Conservation (phyloP, 2,797 vertebrate genomes). For the Euthynnus affinis region DNA sequence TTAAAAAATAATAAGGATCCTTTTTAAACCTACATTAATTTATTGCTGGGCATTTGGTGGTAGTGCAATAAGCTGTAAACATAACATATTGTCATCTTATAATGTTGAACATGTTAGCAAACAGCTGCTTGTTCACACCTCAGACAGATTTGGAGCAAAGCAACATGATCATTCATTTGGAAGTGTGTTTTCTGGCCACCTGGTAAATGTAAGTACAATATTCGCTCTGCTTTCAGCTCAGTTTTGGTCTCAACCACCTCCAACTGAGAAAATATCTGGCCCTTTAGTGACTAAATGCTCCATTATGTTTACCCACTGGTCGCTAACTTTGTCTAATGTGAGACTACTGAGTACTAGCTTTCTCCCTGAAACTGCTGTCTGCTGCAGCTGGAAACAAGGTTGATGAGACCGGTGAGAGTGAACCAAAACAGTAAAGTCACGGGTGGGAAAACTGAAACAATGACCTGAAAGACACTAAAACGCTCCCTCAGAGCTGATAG, state of each 20-base stretch:
- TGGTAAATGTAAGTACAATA: too few species aligned
- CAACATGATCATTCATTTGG: neutral
- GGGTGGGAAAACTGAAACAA: too few species aligned
- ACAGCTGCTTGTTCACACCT: neutral
- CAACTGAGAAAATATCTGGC: too few species aligned
- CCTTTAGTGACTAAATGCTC: too few species aligned
- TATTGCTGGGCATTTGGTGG: neutral
- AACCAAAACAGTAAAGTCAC: too few species aligned
- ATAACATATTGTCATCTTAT: neutral
- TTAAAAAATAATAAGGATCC: neutral
- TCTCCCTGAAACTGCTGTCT: too few species aligned
- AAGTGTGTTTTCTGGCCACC: neutral
- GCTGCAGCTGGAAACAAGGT: too few species aligned
- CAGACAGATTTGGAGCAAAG: neutral
- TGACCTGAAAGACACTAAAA: neutral
- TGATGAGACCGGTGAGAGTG: too few species aligned
- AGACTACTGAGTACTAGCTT: too few species aligned
- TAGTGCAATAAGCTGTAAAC: neutral
- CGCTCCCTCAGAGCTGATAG: too few species aligned
- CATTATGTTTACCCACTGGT: too few species aligned
- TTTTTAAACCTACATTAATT: neutral
- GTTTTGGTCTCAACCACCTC: neutral
- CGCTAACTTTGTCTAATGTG: too few species aligned
- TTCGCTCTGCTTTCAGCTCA: neutral
- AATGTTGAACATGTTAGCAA: neutral